Evolutionary conservation across 2,888 invertebrate genomes (phyloP).

Genomic region (Salticus scenicus): DNA sequence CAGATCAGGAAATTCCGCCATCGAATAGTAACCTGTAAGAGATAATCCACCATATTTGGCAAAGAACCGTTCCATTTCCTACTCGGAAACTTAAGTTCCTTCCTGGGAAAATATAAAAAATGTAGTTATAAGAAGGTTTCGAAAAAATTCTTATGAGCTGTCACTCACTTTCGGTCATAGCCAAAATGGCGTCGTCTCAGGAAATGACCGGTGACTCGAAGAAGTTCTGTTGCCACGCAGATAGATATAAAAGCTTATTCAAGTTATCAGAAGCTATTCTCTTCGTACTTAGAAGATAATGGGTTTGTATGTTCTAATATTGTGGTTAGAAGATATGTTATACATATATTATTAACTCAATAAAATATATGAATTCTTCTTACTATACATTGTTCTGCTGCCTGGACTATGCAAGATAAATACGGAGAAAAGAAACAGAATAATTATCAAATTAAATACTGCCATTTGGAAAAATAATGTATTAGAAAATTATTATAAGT

Average conservation of each 20-base stretch:
- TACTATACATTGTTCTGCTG: too few species aligned
- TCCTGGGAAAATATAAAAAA: conserved; percentile 38
- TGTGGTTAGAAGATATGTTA: too few species aligned
- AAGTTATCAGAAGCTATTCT: too few species aligned
- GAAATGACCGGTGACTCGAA: conserved; percentile 60
- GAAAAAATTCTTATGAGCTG: conserved; percentile 30
- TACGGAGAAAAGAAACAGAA: too few species aligned
- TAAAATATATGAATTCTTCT: too few species aligned
- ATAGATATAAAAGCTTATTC: conserved; percentile 42
- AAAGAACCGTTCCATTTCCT: conserved; percentile 59
- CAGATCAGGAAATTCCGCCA: conserved; percentile 52
- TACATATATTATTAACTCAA: too few species aligned
- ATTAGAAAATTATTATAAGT: too few species aligned
- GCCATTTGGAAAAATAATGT: too few species aligned
- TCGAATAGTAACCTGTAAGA: conserved; percentile 45
- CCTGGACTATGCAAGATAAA: too few species aligned
- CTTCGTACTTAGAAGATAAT: too few species aligned
- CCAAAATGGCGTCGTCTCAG: conserved; percentile 63
- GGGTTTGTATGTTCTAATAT: too few species aligned
- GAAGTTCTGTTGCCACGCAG: conserved; percentile 61
- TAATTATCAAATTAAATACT: too few species aligned
- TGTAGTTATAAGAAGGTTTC: background rate
- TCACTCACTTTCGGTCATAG: conserved; percentile 46
- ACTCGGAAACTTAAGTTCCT: conserved; percentile 59
- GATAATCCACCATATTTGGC: conserved; percentile 58